These are phyloP conservation scores for Acanthoscelides obtectus DNA, from an alignment of 2,888 invertebrate genomes.

Conservation along the genomic window DNA sequence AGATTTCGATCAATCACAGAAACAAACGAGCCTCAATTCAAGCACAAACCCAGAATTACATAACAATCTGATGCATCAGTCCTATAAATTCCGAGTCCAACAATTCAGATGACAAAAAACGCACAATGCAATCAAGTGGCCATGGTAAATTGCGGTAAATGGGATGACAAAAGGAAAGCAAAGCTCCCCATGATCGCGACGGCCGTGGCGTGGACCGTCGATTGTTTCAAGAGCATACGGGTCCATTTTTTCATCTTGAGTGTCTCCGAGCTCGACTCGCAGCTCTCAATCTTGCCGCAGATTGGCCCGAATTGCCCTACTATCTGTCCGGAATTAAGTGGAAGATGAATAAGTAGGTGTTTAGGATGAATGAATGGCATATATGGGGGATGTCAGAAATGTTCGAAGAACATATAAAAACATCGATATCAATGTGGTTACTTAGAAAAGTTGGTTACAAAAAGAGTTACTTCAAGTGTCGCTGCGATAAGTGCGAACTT, in stretches of 20 bases:
- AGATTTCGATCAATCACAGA: not conserved
- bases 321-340: not conserved
- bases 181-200: conserved; percentile 12
- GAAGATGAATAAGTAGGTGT: not conserved
- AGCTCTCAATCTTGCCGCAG: not conserved
- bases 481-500: no score
- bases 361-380: not conserved
- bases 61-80: not conserved
- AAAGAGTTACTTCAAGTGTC: no score
- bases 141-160: conserved; percentile 25
- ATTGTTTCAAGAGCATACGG: not conserved
- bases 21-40: not conserved
- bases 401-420: not conserved
- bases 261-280: not conserved
- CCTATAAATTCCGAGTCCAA: conserved; percentile 15
- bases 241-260: not conserved
- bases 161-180: conserved; percentile 30
- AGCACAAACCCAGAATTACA: not conserved
- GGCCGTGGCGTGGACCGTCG: not conserved
- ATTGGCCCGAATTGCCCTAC: not conserved
- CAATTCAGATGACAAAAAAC: conserved; percentile 20
- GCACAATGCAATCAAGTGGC: conserved; percentile 23
- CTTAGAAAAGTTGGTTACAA: no score
- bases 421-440: no score
- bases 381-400: not conserved